A percentile compares a stretch with the other conserved stretches of the same genome.
These are phyloP conservation scores for Ploceus nigricollis DNA, from an alignment of 2,113 vertebrate species.

Conservation along the genomic window DNA sequence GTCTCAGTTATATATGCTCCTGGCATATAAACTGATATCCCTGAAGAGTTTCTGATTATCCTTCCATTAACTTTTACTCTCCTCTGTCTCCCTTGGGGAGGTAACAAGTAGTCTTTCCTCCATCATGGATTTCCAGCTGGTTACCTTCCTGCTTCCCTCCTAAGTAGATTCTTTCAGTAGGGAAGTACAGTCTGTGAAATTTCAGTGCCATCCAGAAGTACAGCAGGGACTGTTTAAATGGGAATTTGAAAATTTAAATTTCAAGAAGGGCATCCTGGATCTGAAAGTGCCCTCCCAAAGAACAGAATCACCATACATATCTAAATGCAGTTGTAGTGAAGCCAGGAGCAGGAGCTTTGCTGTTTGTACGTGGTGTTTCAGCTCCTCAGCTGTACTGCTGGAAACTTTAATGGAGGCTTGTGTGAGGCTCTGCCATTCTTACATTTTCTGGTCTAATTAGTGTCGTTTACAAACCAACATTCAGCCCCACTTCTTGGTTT, in stretches of 20 bases:
- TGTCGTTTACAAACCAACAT: background rate
- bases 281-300: background rate
- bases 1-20: background rate
- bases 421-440: background rate
- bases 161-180: background rate
- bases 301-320: fast-evolving
- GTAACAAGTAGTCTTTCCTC: slow-evolving; percentile 3
- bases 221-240: background rate
- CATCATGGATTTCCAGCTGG: slow-evolving; percentile 27
- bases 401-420: background rate
- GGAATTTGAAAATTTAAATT: background rate
- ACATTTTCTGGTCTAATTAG: background rate
- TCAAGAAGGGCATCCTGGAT: background rate
- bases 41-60: slow-evolving; percentile 44
- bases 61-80: slow-evolving; percentile 55
- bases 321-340: fast-evolving
- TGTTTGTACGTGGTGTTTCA: fast-evolving
- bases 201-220: background rate
- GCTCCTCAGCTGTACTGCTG: background rate
- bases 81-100: background rate
- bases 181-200: background rate
- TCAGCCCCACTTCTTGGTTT: background rate
- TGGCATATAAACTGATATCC: slow-evolving; percentile 41
- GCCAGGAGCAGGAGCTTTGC: background rate
- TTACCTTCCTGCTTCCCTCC: background rate